phyloP scores from a whole-genome alignment of 2,113 vertebrate genomes.

The Pseudorhombus dupliciocellatus region DNA sequence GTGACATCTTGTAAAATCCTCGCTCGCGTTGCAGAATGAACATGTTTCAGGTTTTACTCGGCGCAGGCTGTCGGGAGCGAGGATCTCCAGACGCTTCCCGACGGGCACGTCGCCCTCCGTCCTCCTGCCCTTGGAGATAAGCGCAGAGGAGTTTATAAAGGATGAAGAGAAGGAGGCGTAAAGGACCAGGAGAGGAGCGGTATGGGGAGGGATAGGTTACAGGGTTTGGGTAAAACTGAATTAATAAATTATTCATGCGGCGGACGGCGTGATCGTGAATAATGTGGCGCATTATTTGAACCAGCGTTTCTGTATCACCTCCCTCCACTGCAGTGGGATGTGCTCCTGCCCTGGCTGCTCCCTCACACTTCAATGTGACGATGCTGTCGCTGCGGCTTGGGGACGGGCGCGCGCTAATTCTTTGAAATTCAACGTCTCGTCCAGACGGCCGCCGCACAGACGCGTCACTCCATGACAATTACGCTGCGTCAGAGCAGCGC shows the following conservation, averaged over 20 bases:
- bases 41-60: not conserved
- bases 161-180: not conserved
- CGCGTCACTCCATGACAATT: not conserved
- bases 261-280: conserved; percentile 40
- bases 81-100: not conserved
- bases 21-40: too few relatives aligned
- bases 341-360: conserved; percentile 7
- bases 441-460: not conserved
- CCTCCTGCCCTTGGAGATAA: not conserved
- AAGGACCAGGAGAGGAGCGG: not conserved
- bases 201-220: conserved; percentile 15
- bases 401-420: conserved; percentile 22
- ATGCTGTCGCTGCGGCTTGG: conserved; percentile 28
- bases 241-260: conserved; percentile 43
- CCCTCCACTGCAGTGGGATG: conserved; percentile 11
- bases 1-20: not conserved
- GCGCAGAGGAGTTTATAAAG: not conserved
- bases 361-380: not conserved
- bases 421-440: conserved; percentile 29
- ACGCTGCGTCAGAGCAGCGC: not conserved
- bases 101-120: not conserved
- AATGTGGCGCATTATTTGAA: conserved; percentile 47
- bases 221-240: conserved; percentile 14
- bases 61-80: not conserved
- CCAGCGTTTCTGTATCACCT: conserved; percentile 39